Evolutionary conservation across 1,140 invertebrate species (phyloP).

Genomic region (Pteromalus puparum): DNA sequence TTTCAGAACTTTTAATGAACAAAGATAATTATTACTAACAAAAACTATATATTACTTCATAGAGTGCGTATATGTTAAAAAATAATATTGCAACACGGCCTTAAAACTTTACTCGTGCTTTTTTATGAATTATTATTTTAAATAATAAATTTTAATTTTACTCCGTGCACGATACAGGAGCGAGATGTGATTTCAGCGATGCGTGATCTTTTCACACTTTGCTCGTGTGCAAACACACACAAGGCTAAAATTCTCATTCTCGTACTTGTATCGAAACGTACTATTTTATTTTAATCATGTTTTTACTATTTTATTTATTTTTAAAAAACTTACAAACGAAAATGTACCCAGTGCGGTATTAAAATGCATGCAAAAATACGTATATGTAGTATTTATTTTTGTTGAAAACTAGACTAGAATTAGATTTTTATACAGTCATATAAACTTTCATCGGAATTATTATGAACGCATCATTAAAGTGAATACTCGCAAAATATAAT

Average conservation of each 20-base stretch:
- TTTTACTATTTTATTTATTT: conserved; percentile 8
- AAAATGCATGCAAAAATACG: background rate
- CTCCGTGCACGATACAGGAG: too few species aligned
- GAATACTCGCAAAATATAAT: background rate
- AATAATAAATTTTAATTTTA: too few species aligned
- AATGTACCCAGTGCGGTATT: background rate
- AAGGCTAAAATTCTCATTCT: too few species aligned
- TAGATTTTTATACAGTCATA: conserved; percentile 5
- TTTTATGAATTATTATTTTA: too few species aligned
- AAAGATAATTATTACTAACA: background rate
- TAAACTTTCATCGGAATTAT: background rate
- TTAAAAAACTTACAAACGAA: background rate
- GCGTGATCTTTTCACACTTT: too few species aligned
- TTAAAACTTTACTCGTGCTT: too few species aligned
- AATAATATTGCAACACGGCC: too few species aligned
- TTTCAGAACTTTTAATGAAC: background rate
- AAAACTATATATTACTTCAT: too few species aligned
- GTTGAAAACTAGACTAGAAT: conserved; percentile 14
- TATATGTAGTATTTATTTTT: conserved; percentile 39
- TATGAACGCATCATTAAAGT: conserved; percentile 5
- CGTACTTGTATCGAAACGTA: too few species aligned
- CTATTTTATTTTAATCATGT: background rate
- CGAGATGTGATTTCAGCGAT: too few species aligned
- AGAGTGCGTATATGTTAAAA: too few species aligned
- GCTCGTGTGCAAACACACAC: too few species aligned